phyloP scores from a whole-genome alignment of 1,140 invertebrate species.

The Caenorhabditis briggsae region DNA sequence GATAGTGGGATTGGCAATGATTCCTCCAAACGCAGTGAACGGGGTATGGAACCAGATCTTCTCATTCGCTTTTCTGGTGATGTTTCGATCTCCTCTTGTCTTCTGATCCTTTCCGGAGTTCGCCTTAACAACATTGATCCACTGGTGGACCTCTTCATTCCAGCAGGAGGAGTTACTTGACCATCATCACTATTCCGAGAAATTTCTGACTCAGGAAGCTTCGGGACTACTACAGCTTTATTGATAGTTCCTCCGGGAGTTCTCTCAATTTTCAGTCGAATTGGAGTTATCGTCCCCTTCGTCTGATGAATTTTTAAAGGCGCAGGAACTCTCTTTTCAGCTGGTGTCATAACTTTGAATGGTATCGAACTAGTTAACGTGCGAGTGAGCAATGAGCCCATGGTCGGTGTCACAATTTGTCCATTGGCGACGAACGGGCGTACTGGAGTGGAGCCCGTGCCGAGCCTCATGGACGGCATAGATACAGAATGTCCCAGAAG shows the following conservation, averaged over 20 bases:
- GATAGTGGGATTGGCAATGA: too few species aligned
- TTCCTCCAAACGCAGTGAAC: too few species aligned
- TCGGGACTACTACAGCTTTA: neutral
- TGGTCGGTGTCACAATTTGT: too few species aligned
- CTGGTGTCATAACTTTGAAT: neutral
- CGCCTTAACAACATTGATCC: constrained; percentile 21
- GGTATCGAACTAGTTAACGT: neutral
- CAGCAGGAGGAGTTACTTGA: neutral
- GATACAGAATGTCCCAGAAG: neutral
- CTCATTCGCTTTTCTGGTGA: neutral
- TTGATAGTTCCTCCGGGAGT: constrained; percentile 18
- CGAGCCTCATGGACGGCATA: neutral
- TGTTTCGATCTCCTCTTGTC: constrained; percentile 4
- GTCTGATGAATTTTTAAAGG: neutral
- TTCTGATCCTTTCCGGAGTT: neutral
- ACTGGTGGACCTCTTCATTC: neutral
- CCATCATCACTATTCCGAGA: neutral
- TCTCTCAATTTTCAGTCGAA: neutral
- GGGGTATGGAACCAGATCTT: neutral
- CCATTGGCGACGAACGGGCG: too few species aligned
- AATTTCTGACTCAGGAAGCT: neutral
- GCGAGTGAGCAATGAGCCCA: neutral
- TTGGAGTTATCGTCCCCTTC: neutral
- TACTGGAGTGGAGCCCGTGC: neutral
- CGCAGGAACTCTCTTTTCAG: neutral